These are phyloP conservation scores for Sarcophaga bullata DNA, from an alignment of 1,140 invertebrate genomes.

Conservation along the genomic window DNA sequence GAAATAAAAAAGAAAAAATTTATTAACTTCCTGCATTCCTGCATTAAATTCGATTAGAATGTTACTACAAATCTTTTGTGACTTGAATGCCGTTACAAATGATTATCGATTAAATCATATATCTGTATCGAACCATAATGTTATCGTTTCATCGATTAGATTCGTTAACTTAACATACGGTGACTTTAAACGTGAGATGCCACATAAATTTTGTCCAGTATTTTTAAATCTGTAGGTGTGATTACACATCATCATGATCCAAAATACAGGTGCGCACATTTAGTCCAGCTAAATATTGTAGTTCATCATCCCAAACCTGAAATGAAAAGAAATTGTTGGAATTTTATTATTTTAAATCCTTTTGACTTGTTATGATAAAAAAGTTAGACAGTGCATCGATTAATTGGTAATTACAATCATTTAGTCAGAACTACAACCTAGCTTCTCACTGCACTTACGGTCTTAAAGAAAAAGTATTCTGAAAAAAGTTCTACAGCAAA, in stretches of 20 bases:
- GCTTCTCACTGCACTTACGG: too few relatives aligned
- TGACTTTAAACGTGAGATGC: slow-evolving; percentile 54
- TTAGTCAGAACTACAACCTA: too few relatives aligned
- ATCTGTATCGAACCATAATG: slow-evolving; percentile 59
- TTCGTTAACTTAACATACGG: slow-evolving; percentile 57
- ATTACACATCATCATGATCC: slow-evolving; percentile 62
- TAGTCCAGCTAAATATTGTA: slow-evolving; percentile 59
- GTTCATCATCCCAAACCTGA: slow-evolving; percentile 63
- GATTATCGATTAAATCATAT: slow-evolving; percentile 56
- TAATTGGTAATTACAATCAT: too few relatives aligned
- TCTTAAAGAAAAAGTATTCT: too few relatives aligned
- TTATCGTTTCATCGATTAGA: slow-evolving; percentile 56
- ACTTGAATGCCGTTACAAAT: slow-evolving; percentile 58
- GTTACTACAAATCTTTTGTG: slow-evolving; percentile 58
- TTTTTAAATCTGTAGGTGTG: slow-evolving; percentile 61
- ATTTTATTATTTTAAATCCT: too few relatives aligned
- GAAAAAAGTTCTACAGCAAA: too few relatives aligned
- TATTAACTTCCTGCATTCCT: background rate
- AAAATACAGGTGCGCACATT: slow-evolving; percentile 60
- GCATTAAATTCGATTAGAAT: background rate
- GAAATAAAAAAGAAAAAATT: slow-evolving; percentile 35
- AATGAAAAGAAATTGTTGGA: background rate
- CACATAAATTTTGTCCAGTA: slow-evolving; percentile 59
- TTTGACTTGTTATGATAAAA: too few relatives aligned
- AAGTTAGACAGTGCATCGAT: too few relatives aligned